Percentiles rank a stretch among this genome's conserved stretches.
Conservation (phyloP, 2,113 vertebrate species). For the Rhineura floridana region DNA sequence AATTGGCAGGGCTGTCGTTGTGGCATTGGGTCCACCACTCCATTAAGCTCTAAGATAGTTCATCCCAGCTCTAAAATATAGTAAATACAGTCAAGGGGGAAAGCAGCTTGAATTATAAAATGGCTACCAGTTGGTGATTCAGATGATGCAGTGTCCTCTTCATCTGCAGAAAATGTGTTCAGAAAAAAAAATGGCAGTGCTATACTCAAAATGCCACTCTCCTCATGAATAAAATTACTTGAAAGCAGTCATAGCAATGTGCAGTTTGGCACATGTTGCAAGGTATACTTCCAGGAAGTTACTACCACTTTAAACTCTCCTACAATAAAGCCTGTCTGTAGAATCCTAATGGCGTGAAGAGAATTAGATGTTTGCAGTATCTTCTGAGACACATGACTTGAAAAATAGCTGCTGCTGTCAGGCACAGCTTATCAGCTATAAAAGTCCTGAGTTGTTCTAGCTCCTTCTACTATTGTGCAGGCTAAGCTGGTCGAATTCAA, state of each 20-base stretch:
- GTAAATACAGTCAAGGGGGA: neutral
- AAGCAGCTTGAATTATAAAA: neutral
- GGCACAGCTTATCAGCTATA: neutral
- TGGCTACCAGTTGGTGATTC: neutral
- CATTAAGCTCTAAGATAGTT: too few species aligned
- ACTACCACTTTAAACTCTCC: too few species aligned
- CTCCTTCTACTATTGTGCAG: neutral
- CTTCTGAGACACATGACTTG: neutral
- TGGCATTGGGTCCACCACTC: too few species aligned
- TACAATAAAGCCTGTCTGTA: too few species aligned
- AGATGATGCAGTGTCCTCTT: neutral
- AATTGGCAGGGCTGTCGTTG: too few species aligned
- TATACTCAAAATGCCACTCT: neutral
- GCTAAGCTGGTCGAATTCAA: neutral
- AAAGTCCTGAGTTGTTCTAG: neutral
- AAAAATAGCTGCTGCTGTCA: neutral
- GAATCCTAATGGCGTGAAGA: neutral
- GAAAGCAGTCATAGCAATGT: too few species aligned
- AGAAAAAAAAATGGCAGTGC: neutral
- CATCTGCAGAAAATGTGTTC: neutral
- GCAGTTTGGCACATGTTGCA: too few species aligned
- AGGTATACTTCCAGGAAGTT: too few species aligned
- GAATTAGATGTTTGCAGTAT: neutral
- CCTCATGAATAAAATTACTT: neutral
- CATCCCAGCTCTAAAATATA: too few species aligned